Evolutionary conservation across 2,888 invertebrate species (phyloP).

Genomic region (Polyploca ridens): DNA sequence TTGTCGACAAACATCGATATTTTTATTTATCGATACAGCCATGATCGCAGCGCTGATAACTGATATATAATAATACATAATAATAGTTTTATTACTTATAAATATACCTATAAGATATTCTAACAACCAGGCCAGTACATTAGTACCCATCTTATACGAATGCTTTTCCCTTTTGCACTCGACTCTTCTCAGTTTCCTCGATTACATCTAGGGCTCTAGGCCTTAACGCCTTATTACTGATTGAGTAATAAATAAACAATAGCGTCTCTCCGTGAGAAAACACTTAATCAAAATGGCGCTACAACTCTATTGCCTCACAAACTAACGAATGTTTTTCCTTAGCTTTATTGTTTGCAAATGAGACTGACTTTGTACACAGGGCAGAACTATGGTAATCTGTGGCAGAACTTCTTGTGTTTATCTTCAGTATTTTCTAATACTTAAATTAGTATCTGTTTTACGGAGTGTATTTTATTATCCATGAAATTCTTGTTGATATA

Average conservation of each 20-base stretch:
- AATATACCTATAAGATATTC: too few species aligned
- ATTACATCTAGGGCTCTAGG: neutral
- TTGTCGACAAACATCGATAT: too few species aligned
- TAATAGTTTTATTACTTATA: too few species aligned
- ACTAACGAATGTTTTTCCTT: constrained; percentile 29
- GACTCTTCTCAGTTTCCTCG: neutral
- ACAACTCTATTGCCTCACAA: constrained; percentile 10
- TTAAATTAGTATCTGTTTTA: neutral
- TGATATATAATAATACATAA: too few species aligned
- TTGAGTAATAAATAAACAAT: constrained; percentile 25
- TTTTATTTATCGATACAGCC: too few species aligned
- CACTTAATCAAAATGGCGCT: constrained; percentile 15
- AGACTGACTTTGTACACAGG: constrained; percentile 16
- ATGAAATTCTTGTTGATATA: too few species aligned
- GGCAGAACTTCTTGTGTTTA: too few species aligned
- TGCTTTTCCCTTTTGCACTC: too few species aligned
- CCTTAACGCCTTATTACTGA: constrained; percentile 7
- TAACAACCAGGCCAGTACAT: too few species aligned
- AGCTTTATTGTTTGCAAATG: constrained; percentile 50
- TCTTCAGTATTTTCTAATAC: neutral
- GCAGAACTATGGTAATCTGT: too few species aligned
- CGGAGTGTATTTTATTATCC: neutral
- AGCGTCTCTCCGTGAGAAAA: constrained; percentile 29
- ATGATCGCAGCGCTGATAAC: too few species aligned
- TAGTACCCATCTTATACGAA: too few species aligned